Evolutionary conservation across 2,113 vertebrate species (phyloP), one percentile per base, ranked within the genome.

Genomic region (Athene noctua): DNA sequence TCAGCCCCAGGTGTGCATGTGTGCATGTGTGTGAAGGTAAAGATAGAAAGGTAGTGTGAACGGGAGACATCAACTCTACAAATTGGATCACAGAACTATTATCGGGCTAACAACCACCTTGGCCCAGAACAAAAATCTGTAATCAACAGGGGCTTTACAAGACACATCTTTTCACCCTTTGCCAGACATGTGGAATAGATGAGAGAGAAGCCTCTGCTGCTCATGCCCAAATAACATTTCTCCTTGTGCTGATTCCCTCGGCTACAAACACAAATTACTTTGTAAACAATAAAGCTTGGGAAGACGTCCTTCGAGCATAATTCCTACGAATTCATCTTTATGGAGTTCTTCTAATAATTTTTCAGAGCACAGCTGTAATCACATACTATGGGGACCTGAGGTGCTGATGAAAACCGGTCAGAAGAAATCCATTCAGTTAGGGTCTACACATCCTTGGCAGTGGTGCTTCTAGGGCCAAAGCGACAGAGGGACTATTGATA

Each of bases 381-480:
- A 15, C 13, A 11, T 1, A 0, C 13, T 10, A 3, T 2, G 5
- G 13, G 15, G 25, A 85, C 5, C 14, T 23, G 26, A 84, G 34
- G 8, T 38, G 38, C 19, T 46, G 30, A 55, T 26, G 14, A 30
- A 66, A 59, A 59, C 21, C 47, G 36, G 10, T 8, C 38, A 71
- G 20, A 54, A 70, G 5, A 54, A 75, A 79, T 14, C 46, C 0
- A 1, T 61, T 70, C 21, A 22, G 3, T 29, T 30, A 82, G 13
- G 20, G n/a, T 75, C 21, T n/a, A 17, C 6, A 30, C 8, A 19
- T 19, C 15, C 38, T 47, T 74, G 42, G 18, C 8, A 49, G 3
- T 13, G 13, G 13, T 32, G 25, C 9, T 63, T 40, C 63, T 25
- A 61, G 65, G 30, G 51, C 10, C 14, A 51, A 74, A 79, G 34